Base-by-base conservation (phyloP, 2,797 vertebrate species). In the Decapterus maruadsi region DNA sequence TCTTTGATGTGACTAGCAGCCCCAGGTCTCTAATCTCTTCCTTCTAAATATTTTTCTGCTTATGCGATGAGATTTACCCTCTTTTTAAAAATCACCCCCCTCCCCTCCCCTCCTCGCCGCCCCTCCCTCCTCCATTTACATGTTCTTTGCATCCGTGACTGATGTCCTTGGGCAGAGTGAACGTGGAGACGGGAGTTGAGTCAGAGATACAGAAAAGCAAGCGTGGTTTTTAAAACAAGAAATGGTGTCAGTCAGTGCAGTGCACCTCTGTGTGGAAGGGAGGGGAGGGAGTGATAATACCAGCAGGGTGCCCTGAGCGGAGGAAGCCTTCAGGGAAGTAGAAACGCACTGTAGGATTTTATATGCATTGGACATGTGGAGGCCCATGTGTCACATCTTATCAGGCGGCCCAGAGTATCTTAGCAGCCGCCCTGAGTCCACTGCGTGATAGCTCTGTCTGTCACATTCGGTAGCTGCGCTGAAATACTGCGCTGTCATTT, bases 1-100 rank as follows among this genome's bases (percentile, higher is more conserved):
- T 68, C 90, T 90, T 92, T 92, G 90, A 91, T 91, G 90, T 91
- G 83, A 84, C 89, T 69, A 76, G 81, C 85, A 81, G 85, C 87
- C 89, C 78, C 68, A 36, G 84, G 89, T 88, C 88, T 87, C 86
- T 86, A 82, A 89, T 91, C 80, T 85, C 81, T 77, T 57, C 69
- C 86, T 75, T 89, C 87, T 82, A 89, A 91, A 90, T 88, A 82
- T 88, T 83, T 83, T 87, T 83, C 80, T 86, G 82, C 73, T 81
- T 84, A 83, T 83, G 77, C 42, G 54, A 80, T 79, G 79, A 88
- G 83, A 89, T 87, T 83, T 46, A 78, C 36, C 64, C 59, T 57
- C 65, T 55, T 69, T 55, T 68, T 66, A 61, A 79, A 65, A 45
- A 7, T 48, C 65, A 26, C 34, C 51, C 31, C 31, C 4, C 6